Base-by-base conservation (phyloP, 2,113 vertebrate species). In the Vulpes lagopus region DNA sequence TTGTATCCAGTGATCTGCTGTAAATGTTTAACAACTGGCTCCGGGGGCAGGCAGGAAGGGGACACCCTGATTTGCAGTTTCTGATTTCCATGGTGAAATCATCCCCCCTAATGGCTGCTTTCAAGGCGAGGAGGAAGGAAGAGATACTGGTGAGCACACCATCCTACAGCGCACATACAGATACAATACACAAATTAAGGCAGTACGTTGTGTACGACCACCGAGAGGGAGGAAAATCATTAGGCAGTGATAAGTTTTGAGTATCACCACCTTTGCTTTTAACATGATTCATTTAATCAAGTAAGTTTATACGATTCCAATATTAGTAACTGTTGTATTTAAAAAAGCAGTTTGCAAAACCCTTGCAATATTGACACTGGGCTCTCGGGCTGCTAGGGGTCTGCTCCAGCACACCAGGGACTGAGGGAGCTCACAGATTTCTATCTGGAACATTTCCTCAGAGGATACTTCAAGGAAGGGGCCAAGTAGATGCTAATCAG, bases 401-500 rank as follows among this genome's bases (percentile, higher is more conserved):
- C 1, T 7, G 23, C 92, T 57, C 3, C 3, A 27, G 78, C n/a
- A 23, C 59, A 16, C 8, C 35, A 16, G 49, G 35, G 64, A 43
- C 38, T 30, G 74, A 4, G 73, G 60, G 53, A 92, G 49, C 67
- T 49, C 80, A 6, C 67, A 95, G 92, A 97, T 92, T 83, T 76
- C 95, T 88, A 67, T 90, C 83, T 81, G 92, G 92, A 97, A 89
- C 92, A 69, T 94, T 96, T 93, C 96, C 97, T 97, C 83, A 15
- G 86, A 97, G 95, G 91, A 94, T 88, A 84, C 96, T 96, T 97
- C 86, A 30, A 97, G 92, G 90, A 97, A 97, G 87, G 73, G 92
- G 96, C 96, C 96, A 94, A 97, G 92, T 55, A 91, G 96, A 98
- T 97, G 96, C 92, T 97, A 97, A 97, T 98, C 97, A 96, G 97